phyloP scores from a whole-genome alignment of 2,888 invertebrate genomes.

The Ormyrus thymus region DNA sequence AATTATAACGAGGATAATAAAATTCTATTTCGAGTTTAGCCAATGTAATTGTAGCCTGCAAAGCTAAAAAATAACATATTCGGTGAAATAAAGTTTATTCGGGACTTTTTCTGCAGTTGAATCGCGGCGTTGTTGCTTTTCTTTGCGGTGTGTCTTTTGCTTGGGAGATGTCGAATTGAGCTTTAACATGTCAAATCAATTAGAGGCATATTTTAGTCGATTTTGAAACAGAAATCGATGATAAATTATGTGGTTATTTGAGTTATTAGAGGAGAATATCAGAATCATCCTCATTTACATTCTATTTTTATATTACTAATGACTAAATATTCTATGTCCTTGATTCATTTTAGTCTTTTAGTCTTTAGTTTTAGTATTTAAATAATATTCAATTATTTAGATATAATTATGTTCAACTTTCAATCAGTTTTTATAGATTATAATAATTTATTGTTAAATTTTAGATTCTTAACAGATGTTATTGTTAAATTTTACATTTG shows the following conservation, averaged over 20 bases:
- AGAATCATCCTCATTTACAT: neutral
- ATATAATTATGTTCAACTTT: slow-evolving; percentile 24
- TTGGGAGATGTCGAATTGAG: neutral
- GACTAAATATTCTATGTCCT: slow-evolving; percentile 34
- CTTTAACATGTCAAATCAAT: slow-evolving; percentile 12
- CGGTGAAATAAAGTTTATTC: slow-evolving; percentile 20
- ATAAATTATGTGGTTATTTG: slow-evolving; percentile 54
- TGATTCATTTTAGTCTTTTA: slow-evolving; percentile 29
- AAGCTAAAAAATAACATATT: neutral
- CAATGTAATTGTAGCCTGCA: slow-evolving; percentile 12
- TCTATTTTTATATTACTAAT: slow-evolving; percentile 10
- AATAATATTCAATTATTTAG: slow-evolving; percentile 18
- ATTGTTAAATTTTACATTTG: slow-evolving; percentile 50
- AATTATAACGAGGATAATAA: slow-evolving; percentile 17
- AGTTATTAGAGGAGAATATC: slow-evolving; percentile 44
- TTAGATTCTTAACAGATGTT: slow-evolving; percentile 50
- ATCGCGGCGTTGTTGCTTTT: slow-evolving; percentile 34
- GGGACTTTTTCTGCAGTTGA: slow-evolving; percentile 31
- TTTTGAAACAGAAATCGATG: slow-evolving; percentile 52
- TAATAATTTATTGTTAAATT: slow-evolving; percentile 52
- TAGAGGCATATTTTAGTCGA: slow-evolving; percentile 52
- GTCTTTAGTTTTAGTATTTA: slow-evolving; percentile 7
- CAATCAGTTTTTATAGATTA: slow-evolving; percentile 38
- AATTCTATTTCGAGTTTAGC: slow-evolving; percentile 38
- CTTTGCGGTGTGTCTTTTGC: slow-evolving; percentile 26